Conservation (phyloP, 2,797 vertebrate genomes). For the Sarcophilus harrisii region DNA sequence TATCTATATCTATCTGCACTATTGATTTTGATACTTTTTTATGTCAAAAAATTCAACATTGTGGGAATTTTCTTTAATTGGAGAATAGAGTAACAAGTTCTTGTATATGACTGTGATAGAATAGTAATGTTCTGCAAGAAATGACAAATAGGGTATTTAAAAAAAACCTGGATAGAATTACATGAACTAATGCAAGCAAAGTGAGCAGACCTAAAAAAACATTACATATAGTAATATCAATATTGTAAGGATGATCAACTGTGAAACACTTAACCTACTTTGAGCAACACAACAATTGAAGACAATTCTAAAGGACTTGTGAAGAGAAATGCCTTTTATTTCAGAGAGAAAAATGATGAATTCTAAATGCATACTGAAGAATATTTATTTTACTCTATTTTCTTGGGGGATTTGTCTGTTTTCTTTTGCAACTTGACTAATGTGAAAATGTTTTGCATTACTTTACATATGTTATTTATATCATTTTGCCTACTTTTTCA, state of each 20-base stretch:
- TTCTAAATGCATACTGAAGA: neutral
- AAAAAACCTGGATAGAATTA: neutral
- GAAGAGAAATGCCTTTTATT: neutral
- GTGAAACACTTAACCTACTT: neutral
- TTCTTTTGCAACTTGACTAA: neutral
- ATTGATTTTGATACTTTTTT: too few species aligned
- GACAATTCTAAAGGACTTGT: neutral
- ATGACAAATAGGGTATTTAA: neutral
- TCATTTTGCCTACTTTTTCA: neutral
- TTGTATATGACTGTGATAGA: neutral
- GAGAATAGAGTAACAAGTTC: neutral
- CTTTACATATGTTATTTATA: neutral
- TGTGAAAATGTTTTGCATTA: neutral
- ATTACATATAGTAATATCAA: neutral
- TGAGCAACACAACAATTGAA: neutral
- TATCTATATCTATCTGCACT: too few species aligned
- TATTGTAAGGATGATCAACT: neutral
- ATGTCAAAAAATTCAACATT: neutral
- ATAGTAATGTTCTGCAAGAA: neutral
- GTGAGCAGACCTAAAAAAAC: neutral
- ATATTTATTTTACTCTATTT: neutral
- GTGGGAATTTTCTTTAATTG: neutral
- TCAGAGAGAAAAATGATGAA: neutral
- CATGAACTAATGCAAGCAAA: neutral
- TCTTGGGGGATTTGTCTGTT: neutral